A percentile compares a stretch with the other conserved stretches of the same genome.
These are phyloP conservation scores for Anorthoa munda DNA, from an alignment of 2,888 invertebrate species.

Conservation along the genomic window DNA sequence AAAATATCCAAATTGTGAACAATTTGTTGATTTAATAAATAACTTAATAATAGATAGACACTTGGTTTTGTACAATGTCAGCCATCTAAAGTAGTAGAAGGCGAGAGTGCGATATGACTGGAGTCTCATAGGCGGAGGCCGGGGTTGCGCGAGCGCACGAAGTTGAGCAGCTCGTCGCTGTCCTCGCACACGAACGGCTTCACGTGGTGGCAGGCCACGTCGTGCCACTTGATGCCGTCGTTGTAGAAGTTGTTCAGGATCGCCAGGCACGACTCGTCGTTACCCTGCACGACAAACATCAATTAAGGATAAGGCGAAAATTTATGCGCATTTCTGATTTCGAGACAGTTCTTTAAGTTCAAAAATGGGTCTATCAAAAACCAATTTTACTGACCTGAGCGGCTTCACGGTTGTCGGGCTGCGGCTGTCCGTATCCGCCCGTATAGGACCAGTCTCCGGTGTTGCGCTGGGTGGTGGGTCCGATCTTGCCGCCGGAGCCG, in stretches of 20 bases:
- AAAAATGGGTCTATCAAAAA: background rate
- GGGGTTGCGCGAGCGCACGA: constrained; percentile 97
- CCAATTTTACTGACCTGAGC: constrained; percentile 92
- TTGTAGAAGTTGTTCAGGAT: constrained; percentile 98
- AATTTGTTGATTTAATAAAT: constrained; percentile 82
- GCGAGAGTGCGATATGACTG: constrained; percentile 65
- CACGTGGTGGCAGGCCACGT: constrained; percentile 96
- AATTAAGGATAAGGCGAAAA: background rate
- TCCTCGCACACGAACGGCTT: constrained; percentile 98
- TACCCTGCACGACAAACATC: constrained; percentile 91
- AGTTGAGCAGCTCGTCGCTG: constrained; percentile 97
- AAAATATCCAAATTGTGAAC: constrained; percentile 65
- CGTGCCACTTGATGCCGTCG: constrained; percentile 96
- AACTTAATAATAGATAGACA: constrained; percentile 86
- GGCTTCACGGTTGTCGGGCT: constrained; percentile 97
- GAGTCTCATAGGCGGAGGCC: constrained; percentile 93
- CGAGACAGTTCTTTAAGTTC: background rate
- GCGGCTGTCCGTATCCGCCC: constrained; percentile 96
- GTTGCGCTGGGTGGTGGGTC: constrained; percentile 96
- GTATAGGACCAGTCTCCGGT: constrained; percentile 97
- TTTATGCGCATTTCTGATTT: too few relatives aligned
- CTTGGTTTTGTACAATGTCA: constrained; percentile 88
- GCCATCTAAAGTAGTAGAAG: constrained; percentile 81
- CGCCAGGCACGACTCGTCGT: constrained; percentile 97
- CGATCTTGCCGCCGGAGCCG: constrained; percentile 97